Evolutionary conservation across 2,113 vertebrate genomes (phyloP), one percentile per base, ranked within the genome.

Genomic region (Dipodomys merriami): DNA sequence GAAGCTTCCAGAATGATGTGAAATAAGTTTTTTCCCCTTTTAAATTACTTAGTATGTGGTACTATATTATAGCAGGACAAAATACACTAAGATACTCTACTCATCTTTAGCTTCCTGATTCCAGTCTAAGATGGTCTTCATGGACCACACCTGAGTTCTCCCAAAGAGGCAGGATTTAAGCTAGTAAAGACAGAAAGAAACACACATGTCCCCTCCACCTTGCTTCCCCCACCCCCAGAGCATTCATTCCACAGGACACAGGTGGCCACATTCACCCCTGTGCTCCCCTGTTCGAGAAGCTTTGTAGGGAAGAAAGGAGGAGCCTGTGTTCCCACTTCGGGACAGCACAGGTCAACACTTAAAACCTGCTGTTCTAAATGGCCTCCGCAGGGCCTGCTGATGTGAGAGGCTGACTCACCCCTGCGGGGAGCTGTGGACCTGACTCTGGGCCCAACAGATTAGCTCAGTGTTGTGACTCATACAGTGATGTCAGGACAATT

Each of bases 401-500:
- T 22, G 57, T 1, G 22, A 62, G 81, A 46, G 22, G 62, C 94
- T 96, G 95, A 93, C 86, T 94, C 95, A 96, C 78, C 16, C 13
- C 20, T 19, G 44, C 25, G 0, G 91, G 33, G 64, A 86, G 90
- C 71, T 83, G 16, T 73, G 72, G 97, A 64, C 68, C n/a, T 1
- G 12, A 73, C 94, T 92, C 78, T 13, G 67, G 79, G 83, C 88
- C 82, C 65, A 84, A 82, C 33, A 20, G 72, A 76, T 97, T 95
- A 95, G 92, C 96, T 96, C 83, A 95, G 93, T 1, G 89, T 93
- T 95, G 88, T 96, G 95, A 97, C 93, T 96, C 95, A 96, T 65
- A 65, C 88, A 30, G 20, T 95, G 96, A 29, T 44, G 64, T 96
- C 94, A 72, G 81, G 90, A 93, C 96, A 94, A 44, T 90, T 83